Evolutionary conservation across 2,797 vertebrate species (phyloP).

Genomic region (Dipus sagitta): DNA sequence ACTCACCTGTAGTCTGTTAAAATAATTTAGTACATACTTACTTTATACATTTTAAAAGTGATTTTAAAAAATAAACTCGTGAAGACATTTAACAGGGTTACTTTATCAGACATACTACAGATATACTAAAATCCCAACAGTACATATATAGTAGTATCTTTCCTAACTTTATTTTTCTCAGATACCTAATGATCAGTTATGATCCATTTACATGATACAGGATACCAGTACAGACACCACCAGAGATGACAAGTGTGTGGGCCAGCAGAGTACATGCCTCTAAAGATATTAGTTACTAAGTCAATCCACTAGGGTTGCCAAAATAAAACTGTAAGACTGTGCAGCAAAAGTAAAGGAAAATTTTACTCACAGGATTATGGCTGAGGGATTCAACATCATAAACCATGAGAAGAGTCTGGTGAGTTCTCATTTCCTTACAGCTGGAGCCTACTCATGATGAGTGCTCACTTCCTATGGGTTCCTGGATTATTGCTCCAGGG

Average conservation of each 20-base stretch:
- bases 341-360: too few species aligned
- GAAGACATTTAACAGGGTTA: conserved; percentile 11
- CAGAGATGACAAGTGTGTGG: neutral
- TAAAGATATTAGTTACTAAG: too few species aligned
- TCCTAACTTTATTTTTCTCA: neutral
- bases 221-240: neutral
- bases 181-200: neutral
- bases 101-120: neutral
- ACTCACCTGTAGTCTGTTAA: neutral
- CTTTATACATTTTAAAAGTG: conserved; percentile 20
- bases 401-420: too few species aligned
- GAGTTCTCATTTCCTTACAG: too few species aligned
- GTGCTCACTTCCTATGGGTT: too few species aligned
- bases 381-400: too few species aligned
- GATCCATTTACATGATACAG: neutral
- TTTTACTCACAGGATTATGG: too few species aligned
- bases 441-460: too few species aligned
- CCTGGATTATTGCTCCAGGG: too few species aligned
- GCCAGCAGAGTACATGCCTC: neutral
- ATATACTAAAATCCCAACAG: neutral
- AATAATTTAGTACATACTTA: neutral
- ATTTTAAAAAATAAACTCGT: conserved; percentile 17
- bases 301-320: too few species aligned
- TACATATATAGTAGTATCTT: neutral
- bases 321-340: too few species aligned